Evolutionary conservation across 2,888 invertebrate species (phyloP).

Genomic region (Oxytorus armatus): DNA sequence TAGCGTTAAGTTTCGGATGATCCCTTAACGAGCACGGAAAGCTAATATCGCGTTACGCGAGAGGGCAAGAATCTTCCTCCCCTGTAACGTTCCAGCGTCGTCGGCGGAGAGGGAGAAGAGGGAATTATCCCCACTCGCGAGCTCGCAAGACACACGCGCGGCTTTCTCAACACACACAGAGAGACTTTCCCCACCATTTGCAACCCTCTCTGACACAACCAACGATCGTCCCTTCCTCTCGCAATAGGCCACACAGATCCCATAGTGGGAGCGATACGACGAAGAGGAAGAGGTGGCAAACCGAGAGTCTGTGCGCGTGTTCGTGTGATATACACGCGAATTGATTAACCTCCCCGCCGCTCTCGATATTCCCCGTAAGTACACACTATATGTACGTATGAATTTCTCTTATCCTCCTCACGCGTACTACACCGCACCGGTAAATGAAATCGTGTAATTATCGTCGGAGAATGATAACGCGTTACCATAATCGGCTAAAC

Average conservation of each 20-base stretch:
- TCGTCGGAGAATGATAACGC: constrained; percentile 63
- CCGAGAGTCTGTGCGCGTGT: constrained; percentile 15
- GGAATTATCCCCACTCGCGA: constrained; percentile 29
- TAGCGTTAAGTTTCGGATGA: constrained; percentile 68
- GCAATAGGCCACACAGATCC: neutral
- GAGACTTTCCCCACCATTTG: constrained; percentile 61
- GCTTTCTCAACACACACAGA: constrained; percentile 17
- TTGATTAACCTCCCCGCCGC: constrained; percentile 65
- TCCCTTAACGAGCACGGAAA: constrained; percentile 65
- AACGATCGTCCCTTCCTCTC: constrained; percentile 46
- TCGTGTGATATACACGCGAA: constrained; percentile 52
- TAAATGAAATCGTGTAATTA: constrained; percentile 68
- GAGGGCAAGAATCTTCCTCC: constrained; percentile 31
- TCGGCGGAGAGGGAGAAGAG: neutral
- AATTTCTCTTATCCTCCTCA: neutral
- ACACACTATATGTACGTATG: neutral
- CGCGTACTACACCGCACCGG: constrained; percentile 23
- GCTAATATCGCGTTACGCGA: constrained; percentile 64
- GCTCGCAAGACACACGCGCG: constrained; percentile 8
- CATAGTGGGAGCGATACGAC: constrained; percentile 44
- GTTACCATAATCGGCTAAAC: constrained; percentile 52
- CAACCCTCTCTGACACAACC: constrained; percentile 51
- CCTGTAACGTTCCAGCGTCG: constrained; percentile 26
- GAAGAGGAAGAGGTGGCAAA: constrained; percentile 19
- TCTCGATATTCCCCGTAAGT: neutral